Evolutionary conservation across 2,113 vertebrate species (phyloP), one percentile per base, ranked within the genome.

Genomic region (Herpailurus yagouaroundi): DNA sequence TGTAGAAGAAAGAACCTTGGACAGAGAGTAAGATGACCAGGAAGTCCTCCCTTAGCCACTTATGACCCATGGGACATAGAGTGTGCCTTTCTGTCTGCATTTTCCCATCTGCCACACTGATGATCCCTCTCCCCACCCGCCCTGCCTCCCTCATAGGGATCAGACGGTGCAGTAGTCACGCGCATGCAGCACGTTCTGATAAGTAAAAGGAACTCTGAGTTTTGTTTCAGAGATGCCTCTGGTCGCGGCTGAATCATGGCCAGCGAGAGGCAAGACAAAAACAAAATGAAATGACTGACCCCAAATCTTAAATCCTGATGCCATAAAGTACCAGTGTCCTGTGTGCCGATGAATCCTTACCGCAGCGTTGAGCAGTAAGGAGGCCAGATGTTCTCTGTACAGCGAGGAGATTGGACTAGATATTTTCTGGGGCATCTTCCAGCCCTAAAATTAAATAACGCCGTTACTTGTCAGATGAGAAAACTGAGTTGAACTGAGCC

Each of bases 391-490:
- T 83, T 93, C 93, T 95, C 79, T 60, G 64, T 55, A 50, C 52
- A 50, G 64, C 14, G 48, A 87, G 74, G 87, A 84, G 84, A 90
- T 48, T 94, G 90, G 83, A 94, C 63, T 79, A 50, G 95, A 95
- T 87, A 66, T 50, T 88, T 96, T 95, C 97, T 92, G 89, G 88
- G 94, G 80, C n/a, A 25, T 87, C 64, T 83, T 97, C 94, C 73
- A 95, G 73, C 33, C 92, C 64, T 74, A 21, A 97, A 92, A 88
- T 96, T 19, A 89, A 96, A 91, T 95, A 86, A 96, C 90, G 92
- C 92, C 69, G 7, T 84, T 48, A 89, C 94, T 94, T 82, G 82
- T 81, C 96, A 74, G 86, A 66, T 50, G 68, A 87, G 87, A 94
- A 95, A 94, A 71, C 48, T 13, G 84, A 80, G 83, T 92, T 76